A percentile compares a stretch with the other conserved stretches of the same genome.
Conservation (phyloP, 2,113 vertebrate genomes). For the Sitta europaea region DNA sequence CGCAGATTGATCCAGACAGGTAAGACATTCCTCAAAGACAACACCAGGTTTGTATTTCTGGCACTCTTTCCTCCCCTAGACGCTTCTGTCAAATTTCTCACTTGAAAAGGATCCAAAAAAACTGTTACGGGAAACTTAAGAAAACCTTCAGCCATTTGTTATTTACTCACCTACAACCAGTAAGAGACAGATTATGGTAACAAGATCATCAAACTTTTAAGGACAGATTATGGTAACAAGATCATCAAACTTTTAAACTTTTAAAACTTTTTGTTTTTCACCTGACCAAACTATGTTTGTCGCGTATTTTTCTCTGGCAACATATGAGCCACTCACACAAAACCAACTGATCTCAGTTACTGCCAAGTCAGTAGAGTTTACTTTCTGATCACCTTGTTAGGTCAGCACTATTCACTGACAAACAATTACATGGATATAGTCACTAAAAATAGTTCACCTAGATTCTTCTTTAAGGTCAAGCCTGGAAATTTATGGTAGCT, state of each 20-base stretch:
- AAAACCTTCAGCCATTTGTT: not conserved
- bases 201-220: not conserved
- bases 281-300: not conserved
- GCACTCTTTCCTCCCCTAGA: no score
- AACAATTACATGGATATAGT: not conserved
- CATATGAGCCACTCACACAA: not conserved
- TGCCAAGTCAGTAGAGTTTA: not conserved
- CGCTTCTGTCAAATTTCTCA: not conserved
- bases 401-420: not conserved
- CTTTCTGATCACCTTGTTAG: not conserved
- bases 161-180: not conserved
- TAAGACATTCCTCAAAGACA: not conserved
- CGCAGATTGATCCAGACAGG: not conserved
- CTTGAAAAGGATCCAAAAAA: not conserved
- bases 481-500: not conserved
- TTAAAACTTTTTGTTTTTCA: no score
- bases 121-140: not conserved
- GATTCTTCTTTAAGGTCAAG: not conserved
- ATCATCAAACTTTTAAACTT: no score
- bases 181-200: not conserved
- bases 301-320: not conserved
- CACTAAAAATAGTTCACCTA: slow-evolving; percentile 26
- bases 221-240: no score
- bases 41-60: not conserved
- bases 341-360: not conserved